Conservation (phyloP, 2,113 vertebrate genomes). For the Trogon surrucura region DNA sequence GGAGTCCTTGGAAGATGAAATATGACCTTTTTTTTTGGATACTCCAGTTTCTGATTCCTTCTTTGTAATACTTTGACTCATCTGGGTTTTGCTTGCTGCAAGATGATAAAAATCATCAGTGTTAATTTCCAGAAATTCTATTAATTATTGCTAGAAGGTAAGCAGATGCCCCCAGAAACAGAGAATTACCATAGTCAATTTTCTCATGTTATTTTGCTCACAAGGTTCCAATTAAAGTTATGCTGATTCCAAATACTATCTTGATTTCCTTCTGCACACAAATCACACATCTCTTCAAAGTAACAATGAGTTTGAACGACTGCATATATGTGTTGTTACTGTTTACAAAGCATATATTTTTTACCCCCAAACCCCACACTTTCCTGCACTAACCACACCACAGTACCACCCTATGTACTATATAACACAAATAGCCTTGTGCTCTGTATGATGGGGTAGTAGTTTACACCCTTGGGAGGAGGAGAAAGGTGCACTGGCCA, state of each 20-base stretch:
- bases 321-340: background rate
- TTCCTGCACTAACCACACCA: background rate
- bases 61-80: background rate
- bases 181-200: background rate
- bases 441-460: background rate
- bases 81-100: slow-evolving; percentile 66
- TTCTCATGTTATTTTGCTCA: background rate
- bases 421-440: background rate
- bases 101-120: background rate
- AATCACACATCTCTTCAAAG: background rate
- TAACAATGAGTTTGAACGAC: background rate
- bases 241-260: background rate
- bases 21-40: slow-evolving; percentile 33
- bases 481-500: background rate
- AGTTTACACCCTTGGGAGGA: background rate
- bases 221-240: background rate
- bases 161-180: background rate
- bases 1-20: slow-evolving; percentile 33
- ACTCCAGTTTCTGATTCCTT: slow-evolving; percentile 58
- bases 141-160: background rate
- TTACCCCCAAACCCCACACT: background rate
- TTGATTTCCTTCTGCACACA: background rate
- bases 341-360: background rate
- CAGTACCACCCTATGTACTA: background rate
- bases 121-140: background rate